Conservation (phyloP, 1,140 invertebrate genomes). For the Globodera ellingtonae region DNA sequence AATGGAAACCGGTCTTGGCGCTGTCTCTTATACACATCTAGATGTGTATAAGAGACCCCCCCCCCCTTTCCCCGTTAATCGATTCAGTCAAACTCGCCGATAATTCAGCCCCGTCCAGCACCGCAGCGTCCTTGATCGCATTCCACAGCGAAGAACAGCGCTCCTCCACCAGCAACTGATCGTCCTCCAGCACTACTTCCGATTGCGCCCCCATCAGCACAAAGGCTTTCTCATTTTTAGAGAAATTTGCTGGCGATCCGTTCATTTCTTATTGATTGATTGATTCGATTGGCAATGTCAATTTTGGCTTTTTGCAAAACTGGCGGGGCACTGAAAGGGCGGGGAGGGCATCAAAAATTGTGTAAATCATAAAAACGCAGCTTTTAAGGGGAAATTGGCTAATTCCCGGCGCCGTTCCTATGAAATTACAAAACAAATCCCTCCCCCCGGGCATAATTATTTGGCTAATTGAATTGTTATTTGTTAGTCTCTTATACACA, state of each 20-base stretch:
- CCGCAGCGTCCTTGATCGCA: slow-evolving; percentile 17
- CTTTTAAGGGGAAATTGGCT: no score
- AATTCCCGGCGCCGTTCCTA: no score
- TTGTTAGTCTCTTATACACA: no score
- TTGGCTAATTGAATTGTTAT: no score
- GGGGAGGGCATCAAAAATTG: neutral
- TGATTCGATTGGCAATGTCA: neutral
- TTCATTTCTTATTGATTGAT: neutral
- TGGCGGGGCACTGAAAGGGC: neutral
- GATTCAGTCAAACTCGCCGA: slow-evolving; percentile 6
- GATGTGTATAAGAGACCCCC: no score
- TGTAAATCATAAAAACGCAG: no score
- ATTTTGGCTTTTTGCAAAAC: neutral
- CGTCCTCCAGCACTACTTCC: neutral
- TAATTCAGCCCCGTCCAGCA: slow-evolving; percentile 9
- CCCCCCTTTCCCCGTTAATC: neutral
- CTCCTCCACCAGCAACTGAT: slow-evolving; percentile 9
- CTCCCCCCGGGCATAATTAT: no score
- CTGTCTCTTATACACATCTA: no score
- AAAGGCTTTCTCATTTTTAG: slow-evolving; percentile 10
- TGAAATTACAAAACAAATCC: no score
- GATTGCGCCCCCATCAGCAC: neutral
- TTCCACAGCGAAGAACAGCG: slow-evolving; percentile 25
- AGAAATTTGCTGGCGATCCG: slow-evolving; percentile 13
- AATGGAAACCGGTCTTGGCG: neutral